A percentile compares a stretch with the other conserved stretches of the same genome.
These are phyloP conservation scores for Cinclus mexicanus DNA, from an alignment of 2,113 vertebrate genomes.

Conservation along the genomic window DNA sequence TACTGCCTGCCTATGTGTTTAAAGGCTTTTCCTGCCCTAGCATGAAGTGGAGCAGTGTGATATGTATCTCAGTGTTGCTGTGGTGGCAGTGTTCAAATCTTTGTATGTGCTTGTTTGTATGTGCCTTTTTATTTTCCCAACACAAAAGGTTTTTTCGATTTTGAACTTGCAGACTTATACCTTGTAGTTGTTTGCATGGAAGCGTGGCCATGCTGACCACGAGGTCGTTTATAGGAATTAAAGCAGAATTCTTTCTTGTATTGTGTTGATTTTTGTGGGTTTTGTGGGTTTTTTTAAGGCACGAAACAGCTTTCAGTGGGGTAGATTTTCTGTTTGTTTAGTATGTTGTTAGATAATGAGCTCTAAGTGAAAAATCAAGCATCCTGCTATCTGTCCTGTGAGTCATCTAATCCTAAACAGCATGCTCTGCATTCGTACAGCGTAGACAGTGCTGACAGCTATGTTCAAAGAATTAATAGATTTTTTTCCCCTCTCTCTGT, in stretches of 20 bases:
- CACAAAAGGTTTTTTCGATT: background rate
- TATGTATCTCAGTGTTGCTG: background rate
- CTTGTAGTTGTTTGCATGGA: background rate
- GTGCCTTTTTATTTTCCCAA: conserved; percentile 7
- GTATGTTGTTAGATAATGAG: background rate
- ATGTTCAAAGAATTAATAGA: background rate
- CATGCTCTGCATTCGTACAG: background rate
- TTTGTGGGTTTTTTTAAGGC: background rate
- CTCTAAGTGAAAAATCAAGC: background rate
- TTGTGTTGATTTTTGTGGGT: background rate
- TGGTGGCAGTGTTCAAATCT: background rate
- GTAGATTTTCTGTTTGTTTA: background rate
- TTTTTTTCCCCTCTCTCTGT: rapidly evolving
- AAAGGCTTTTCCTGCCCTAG: background rate
- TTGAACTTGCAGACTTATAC: background rate
- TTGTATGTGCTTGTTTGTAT: background rate
- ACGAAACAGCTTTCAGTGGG: background rate
- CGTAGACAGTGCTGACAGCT: background rate
- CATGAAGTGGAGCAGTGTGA: background rate
- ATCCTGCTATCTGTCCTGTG: background rate
- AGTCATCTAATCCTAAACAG: background rate
- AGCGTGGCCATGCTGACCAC: background rate
- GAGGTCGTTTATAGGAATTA: background rate
- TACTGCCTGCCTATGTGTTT: background rate
- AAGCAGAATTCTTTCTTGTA: background rate